Evolutionary conservation across 2,888 invertebrate genomes (phyloP).

Genomic region (Ochropacha duplaris): DNA sequence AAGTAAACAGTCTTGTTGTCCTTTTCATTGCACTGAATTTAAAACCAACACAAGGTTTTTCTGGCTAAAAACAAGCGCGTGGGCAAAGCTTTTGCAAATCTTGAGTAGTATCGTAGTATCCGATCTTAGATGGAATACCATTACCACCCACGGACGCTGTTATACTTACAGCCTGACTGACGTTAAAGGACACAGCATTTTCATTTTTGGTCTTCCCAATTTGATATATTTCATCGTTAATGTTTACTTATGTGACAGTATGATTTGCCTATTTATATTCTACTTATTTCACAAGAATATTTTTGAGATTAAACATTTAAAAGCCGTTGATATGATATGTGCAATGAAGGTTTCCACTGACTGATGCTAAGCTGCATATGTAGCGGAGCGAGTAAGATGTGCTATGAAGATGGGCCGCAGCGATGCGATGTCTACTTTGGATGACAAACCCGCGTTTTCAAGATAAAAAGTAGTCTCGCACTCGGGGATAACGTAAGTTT

Average conservation of each 20-base stretch:
- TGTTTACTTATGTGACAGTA: slow-evolving; percentile 17
- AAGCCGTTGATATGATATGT: too few relatives aligned
- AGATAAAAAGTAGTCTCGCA: too few relatives aligned
- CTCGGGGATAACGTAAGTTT: too few relatives aligned
- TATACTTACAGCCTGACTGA: slow-evolving; percentile 24
- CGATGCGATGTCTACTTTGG: too few relatives aligned
- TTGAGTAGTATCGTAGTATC: slow-evolving; percentile 2
- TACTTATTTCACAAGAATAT: too few relatives aligned
- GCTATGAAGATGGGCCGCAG: too few relatives aligned
- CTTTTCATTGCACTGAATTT: not conserved
- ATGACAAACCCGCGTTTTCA: too few relatives aligned
- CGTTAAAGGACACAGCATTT: slow-evolving; percentile 29
- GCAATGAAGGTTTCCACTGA: too few relatives aligned
- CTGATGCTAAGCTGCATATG: too few relatives aligned
- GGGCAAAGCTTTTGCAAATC: slow-evolving; percentile 11
- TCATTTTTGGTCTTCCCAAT: slow-evolving; percentile 29
- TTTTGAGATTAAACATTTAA: too few relatives aligned
- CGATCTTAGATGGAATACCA: slow-evolving; percentile 21
- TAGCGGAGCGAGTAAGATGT: too few relatives aligned
- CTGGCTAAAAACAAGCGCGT: slow-evolving; percentile 2
- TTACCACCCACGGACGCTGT: slow-evolving; percentile 28
- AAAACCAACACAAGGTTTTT: not conserved
- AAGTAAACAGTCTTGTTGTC: not conserved
- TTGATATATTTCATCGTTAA: slow-evolving; percentile 30
- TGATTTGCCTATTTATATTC: too few relatives aligned